These are phyloP conservation scores for Babyrousa celebensis DNA, from an alignment of 2,797 vertebrate species.

Conservation along the genomic window DNA sequence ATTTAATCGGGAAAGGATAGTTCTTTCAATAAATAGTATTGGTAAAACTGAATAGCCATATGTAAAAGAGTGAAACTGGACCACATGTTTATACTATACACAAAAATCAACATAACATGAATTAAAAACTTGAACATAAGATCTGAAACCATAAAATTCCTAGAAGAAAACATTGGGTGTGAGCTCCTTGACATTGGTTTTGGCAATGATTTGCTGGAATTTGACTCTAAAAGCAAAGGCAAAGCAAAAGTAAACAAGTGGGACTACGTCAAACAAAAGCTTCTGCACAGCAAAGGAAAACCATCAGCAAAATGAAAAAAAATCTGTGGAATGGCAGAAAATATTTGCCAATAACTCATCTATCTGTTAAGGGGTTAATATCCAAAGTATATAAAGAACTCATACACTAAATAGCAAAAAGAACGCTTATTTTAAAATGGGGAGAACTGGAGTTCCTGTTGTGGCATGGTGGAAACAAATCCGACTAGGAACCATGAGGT, in stretches of 20 bases:
- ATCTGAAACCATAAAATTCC: not conserved
- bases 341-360: not conserved
- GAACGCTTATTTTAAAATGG: not conserved
- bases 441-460: not conserved
- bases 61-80: not conserved
- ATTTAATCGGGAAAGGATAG: not conserved
- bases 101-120: not conserved
- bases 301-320: not conserved
- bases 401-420: not conserved
- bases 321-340: not conserved
- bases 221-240: not conserved
- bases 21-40: not conserved
- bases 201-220: not conserved
- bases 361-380: not conserved
- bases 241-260: not conserved
- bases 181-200: not conserved
- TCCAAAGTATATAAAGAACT: not conserved
- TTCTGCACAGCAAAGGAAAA: not conserved
- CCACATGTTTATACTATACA: not conserved
- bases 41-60: not conserved
- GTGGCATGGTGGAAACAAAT: too few species aligned
- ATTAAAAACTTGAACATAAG: slow-evolving; percentile 12
- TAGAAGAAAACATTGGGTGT: not conserved
- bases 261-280: not conserved
- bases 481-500: too few species aligned